Base-by-base conservation (phyloP, 30 jellyfish, hydroid and myxozoan species). In the Euphysa ruthae region DNA sequence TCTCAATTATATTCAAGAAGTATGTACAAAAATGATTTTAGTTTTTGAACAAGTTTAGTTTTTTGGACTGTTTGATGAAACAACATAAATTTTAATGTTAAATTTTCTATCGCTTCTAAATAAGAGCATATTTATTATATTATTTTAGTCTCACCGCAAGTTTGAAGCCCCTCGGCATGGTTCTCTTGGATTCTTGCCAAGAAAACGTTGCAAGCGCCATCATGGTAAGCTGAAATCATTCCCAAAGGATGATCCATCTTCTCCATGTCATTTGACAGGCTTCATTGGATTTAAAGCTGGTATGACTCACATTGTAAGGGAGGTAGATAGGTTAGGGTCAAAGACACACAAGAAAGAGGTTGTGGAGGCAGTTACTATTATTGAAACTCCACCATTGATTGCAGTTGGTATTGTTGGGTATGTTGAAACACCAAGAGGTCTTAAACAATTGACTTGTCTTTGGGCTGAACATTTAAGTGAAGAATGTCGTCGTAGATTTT, bases 401-500 rank as follows among this genome's bases (percentile, higher is more conserved):
- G 89, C 81, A 18, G 96, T 92, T 63, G 99, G 99, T 49, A 66
- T 92, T 70, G 94, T 92, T 64, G 99, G 99, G 15, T 92, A 92
- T 61, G 87, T 92, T 27, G 99, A 92, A 71, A 92, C 99, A 15
- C 99, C 99, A 43, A 93, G 95, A 61, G 99, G 99, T 18, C 80
- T 78, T 46, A 74, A 96, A 28, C 99, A 92, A 62, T 81, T 92
- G 18, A 83, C 99, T 19, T 77, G 95, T 1, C 55, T 92, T 44
- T 92, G 99, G 99, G 99, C 99, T 10, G 96, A 92, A 49, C 99
- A 92, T 81, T 85, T 92, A 34, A 79, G 99, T 54, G 96, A 92
- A 42, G 99, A 92, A 70, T 92, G 99, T 93, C 69, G 60, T 21
- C 78, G 99, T 1, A 51, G 99, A 50, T 92, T 92, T 87, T 82